Percentiles rank a stretch among this genome's conserved stretches.
Conservation (phyloP, 2,113 vertebrate genomes). For the Archocentrus centrarchus region DNA sequence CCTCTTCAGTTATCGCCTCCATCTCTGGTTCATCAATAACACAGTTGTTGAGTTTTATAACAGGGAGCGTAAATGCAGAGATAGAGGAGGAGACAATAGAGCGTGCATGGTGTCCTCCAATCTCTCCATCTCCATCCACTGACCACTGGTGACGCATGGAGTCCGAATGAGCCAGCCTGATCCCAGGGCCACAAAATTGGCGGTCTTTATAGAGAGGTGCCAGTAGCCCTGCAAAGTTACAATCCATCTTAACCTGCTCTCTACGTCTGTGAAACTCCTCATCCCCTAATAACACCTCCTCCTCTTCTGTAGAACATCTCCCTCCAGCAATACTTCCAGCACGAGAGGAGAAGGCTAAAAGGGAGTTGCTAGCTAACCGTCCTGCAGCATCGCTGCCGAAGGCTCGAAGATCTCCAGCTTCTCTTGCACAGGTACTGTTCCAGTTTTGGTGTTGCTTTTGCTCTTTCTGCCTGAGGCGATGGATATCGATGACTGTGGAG, state of each 20-base stretch:
- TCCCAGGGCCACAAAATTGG: conserved; percentile 73
- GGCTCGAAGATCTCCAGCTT: conserved; percentile 79
- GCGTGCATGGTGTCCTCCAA: conserved; percentile 87
- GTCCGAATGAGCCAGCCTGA: conserved; percentile 43
- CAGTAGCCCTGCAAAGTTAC: conserved; percentile 77
- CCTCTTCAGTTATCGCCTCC: conserved; percentile 93
- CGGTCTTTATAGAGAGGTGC: conserved; percentile 87
- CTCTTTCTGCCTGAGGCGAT: conserved; percentile 89
- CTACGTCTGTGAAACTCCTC: conserved; percentile 52
- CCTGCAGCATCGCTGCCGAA: conserved; percentile 77
- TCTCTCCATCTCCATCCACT: conserved; percentile 79
- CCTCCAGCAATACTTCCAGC: conserved; percentile 58
- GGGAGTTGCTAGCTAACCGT: conserved; percentile 84
- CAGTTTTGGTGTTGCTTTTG: conserved; percentile 84
- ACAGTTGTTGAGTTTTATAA: conserved; percentile 99
- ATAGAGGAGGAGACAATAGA: conserved; percentile 98
- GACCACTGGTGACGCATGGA: conserved; percentile 73
- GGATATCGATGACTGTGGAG: conserved; percentile 98
- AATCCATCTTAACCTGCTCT: conserved; percentile 58
- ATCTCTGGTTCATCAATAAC: conserved; percentile 97
- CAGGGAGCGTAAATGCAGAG: conserved; percentile 95
- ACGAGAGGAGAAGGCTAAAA: conserved; percentile 83
- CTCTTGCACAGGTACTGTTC: conserved; percentile 70
- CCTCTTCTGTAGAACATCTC: conserved; percentile 83
- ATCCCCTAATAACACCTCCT: conserved; percentile 82